Base-by-base conservation (phyloP, 2,797 vertebrate species). In the Kryptopterus vitreolus region DNA sequence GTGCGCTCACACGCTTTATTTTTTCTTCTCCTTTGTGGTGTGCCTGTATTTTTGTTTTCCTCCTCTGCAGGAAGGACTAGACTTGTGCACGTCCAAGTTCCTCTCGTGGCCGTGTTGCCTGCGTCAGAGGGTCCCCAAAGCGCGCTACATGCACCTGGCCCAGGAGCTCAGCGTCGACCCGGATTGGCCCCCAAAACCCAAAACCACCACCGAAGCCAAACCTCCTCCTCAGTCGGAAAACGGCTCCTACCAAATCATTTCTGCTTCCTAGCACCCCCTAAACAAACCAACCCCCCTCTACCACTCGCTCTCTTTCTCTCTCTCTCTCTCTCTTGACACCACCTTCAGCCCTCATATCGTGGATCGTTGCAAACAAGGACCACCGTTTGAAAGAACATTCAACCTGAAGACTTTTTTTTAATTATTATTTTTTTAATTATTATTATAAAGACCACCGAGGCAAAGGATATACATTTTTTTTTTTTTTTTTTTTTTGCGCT, bases 181-280 rank as follows among this genome's bases (percentile, higher is more conserved):
- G 0, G 96, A 98, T 84, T 99, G 98, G 98, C 98, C 98, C 20
- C 98, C 98, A 57, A 98, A 97, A 89, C 97, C 97, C 82, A 95
- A 95, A 85, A 98, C 97, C 55, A 98, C 95, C 58, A 99, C 96
- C 1, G 98, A 99, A 92, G 98, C 97, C 2, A 98, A 95, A 90
- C 84, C 89, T 69, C 84, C 73, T 85, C 83, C 86, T 69, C 83
- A 86, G 46, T 92, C 92, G 52, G 94, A 92, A 86, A 98, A 96
- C 0, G 92, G 94, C 74, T 91, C 92, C 22, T 96, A 94, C 94
- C 94, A 95, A 84, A 92, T 95, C 72, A 91, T 95, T 85, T 91
- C 92, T 50, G 80, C 93, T 79, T 96, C 95, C 29, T 98, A 97
- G 92, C 94, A 87, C 63, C 78, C 82, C 2, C 4, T 16, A 15